Base-by-base conservation (phyloP, 2,888 invertebrate genomes). In the Acanthosepion esculentum region DNA sequence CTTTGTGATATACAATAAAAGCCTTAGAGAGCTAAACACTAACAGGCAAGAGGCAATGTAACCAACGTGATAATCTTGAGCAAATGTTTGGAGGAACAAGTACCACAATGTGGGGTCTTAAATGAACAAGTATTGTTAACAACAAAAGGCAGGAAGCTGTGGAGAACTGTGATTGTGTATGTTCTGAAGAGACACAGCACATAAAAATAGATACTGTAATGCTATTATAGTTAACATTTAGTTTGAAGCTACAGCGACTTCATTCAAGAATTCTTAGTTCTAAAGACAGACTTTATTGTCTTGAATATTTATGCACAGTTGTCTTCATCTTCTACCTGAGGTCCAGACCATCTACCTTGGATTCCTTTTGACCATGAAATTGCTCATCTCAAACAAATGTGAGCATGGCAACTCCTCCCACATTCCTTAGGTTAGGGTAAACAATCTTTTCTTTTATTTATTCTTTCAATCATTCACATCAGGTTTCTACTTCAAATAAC, bases 401-500 rank as follows among this genome's bases (percentile, higher is more conserved):
- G 93, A 53, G 48, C 48, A 48, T 29, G 29, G 15, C 93, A 48
- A 29, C 50, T 93, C 48, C 53, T 93, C 50, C 93, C 50, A 53
- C 48, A 93, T 93, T 93, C 93, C 53, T 93, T 53, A n/a, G n/a
- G 93, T 48, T 50, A 48, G 20, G 4, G n/a, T 33, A 78, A 78
- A 78, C 78, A 78, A 15, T 78, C n/a, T 78, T 78, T 33, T 33
- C 33, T 78, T 78, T n/a, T n/a, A n/a, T 78, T 78, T 78, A n/a
- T 78, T 33, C 33, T 78, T 78, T n/a, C 12, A n/a, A 33, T 78
- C 33, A n/a, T 78, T 78, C 78, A 18, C 78, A 78, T 78, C n/a
- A 78, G n/a, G 78, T 78, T n/a, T 78, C 78, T 78, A 78, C 78
- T 78, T 78, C 78, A 78, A 78, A 78, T 78, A 78, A 29, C 78